Conservation (phyloP, 2,888 invertebrate species). For the Aelia acuminata region DNA sequence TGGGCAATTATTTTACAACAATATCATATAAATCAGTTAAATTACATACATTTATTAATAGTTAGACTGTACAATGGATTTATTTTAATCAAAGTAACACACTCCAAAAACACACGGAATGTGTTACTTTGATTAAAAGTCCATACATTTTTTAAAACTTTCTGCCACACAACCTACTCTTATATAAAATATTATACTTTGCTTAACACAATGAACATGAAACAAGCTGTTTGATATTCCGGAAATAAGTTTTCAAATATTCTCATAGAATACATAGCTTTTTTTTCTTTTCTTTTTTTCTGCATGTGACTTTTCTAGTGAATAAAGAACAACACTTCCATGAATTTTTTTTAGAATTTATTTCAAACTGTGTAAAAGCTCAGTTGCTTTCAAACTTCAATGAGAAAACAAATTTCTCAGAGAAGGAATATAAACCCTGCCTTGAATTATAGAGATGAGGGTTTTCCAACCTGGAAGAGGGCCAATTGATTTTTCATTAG, state of each 20-base stretch:
- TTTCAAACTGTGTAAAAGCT: not conserved
- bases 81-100: no score
- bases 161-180: not conserved
- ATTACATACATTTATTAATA: no score
- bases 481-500: not conserved
- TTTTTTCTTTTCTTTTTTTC: no score
- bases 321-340: not conserved
- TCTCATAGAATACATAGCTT: not conserved
- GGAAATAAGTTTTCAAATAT: not conserved
- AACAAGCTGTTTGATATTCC: not conserved
- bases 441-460: not conserved
- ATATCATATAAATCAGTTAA: no score
- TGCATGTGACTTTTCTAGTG: no score
- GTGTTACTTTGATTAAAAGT: no score
- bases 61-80: no score
- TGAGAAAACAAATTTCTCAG: not conserved
- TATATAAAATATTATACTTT: not conserved
- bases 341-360: not conserved
- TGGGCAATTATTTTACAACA: no score
- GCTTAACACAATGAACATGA: not conserved
- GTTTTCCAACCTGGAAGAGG: not conserved
- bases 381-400: not conserved
- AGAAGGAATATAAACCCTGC: not conserved
- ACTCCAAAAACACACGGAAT: no score
- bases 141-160: no score